phyloP scores from a whole-genome alignment of 2,888 invertebrate genomes.

The Eupithecia tripunctaria region DNA sequence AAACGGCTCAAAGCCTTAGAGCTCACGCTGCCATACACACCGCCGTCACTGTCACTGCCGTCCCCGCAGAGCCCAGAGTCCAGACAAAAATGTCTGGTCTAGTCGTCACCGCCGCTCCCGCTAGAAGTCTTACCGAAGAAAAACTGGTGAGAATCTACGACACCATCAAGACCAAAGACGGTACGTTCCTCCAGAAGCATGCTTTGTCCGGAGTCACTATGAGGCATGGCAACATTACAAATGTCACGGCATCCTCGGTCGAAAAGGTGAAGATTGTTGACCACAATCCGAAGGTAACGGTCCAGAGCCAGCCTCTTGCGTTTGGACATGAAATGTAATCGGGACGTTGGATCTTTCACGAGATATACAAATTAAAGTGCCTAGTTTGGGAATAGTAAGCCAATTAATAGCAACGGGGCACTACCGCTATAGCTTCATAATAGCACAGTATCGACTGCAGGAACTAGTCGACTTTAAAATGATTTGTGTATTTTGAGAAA shows the following conservation, averaged over 20 bases:
- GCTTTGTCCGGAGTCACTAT: slow-evolving; percentile 52
- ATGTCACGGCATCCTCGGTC: slow-evolving; percentile 44
- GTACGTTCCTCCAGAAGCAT: slow-evolving; percentile 73
- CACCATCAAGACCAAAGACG: slow-evolving; percentile 67
- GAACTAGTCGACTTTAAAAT: background rate
- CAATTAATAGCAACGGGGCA: background rate
- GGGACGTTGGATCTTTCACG: background rate
- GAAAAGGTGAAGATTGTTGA: slow-evolving; percentile 71
- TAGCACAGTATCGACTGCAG: background rate
- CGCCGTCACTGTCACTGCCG: slow-evolving; percentile 34
- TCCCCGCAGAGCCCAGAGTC: background rate
- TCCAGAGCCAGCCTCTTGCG: slow-evolving; percentile 57
- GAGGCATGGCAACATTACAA: slow-evolving; percentile 44
- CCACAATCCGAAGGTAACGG: slow-evolving; percentile 67
- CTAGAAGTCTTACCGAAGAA: slow-evolving; percentile 57
- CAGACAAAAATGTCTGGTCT: slow-evolving; percentile 62
- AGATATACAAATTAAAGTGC: slow-evolving; percentile 9
- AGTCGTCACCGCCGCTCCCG: slow-evolving; percentile 76
- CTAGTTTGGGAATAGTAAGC: background rate
- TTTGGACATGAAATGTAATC: slow-evolving; percentile 50
- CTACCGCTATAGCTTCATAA: background rate
- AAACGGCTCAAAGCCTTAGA: slow-evolving; percentile 91
- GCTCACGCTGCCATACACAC: slow-evolving; percentile 83
- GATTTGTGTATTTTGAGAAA: slow-evolving; percentile 18
- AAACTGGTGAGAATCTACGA: slow-evolving; percentile 78